phyloP scores from a whole-genome alignment of 2,888 invertebrate genomes.

The Sclerodermus sp. region DNA sequence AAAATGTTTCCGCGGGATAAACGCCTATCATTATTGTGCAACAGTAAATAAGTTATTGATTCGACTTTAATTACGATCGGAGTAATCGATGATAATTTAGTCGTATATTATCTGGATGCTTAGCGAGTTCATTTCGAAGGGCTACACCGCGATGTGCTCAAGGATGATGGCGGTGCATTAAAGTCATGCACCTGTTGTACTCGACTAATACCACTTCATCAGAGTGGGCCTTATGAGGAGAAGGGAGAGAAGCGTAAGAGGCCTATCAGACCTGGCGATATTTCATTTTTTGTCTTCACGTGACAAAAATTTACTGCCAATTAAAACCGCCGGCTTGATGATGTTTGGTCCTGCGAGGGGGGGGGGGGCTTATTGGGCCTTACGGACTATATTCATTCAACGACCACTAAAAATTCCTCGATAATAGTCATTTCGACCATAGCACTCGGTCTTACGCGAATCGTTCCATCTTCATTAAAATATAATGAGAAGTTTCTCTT shows the following conservation, averaged over 20 bases:
- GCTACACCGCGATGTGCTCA: slow-evolving; percentile 26
- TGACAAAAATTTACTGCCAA: slow-evolving; percentile 48
- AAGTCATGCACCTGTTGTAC: slow-evolving; percentile 47
- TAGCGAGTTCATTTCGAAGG: slow-evolving; percentile 21
- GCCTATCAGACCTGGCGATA: slow-evolving; percentile 22
- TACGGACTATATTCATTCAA: no score
- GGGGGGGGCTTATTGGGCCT: not conserved
- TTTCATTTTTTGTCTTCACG: slow-evolving; percentile 46
- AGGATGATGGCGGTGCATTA: slow-evolving; percentile 38
- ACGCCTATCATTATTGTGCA: no score
- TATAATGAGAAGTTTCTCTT: no score
- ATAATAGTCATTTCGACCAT: no score
- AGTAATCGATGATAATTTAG: no score
- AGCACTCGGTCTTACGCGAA: no score
- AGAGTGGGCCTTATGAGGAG: slow-evolving; percentile 12
- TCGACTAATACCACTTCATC: slow-evolving; percentile 22
- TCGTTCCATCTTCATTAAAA: no score
- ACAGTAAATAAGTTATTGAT: no score
- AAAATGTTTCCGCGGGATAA: no score
- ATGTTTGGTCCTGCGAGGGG: slow-evolving; percentile 20
- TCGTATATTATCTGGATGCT: no score
- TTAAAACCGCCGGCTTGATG: slow-evolving; percentile 40
- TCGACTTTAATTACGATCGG: no score
- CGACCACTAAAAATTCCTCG: no score
- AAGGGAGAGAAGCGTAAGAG: slow-evolving; percentile 1